Conservation (phyloP, 2,888 invertebrate genomes). For the Nineta flava region DNA sequence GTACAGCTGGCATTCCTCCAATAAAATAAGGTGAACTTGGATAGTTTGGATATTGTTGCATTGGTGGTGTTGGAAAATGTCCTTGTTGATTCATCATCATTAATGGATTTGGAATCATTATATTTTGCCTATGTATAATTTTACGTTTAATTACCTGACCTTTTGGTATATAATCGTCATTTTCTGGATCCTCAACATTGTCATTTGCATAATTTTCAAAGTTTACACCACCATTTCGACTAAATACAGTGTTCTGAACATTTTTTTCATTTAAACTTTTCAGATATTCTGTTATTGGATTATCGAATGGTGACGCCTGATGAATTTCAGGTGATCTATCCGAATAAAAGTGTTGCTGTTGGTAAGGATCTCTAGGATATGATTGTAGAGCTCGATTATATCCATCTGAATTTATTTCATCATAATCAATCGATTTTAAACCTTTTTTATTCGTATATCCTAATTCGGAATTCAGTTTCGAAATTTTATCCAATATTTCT, state of each 20-base stretch:
- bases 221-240: background rate
- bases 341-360: background rate
- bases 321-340: constrained; percentile 14
- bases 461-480: constrained; percentile 33
- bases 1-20: no score
- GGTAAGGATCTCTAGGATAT: background rate
- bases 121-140: constrained; percentile 24
- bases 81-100: background rate
- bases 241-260: background rate
- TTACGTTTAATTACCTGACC: constrained; percentile 23
- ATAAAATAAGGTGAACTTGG: background rate
- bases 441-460: constrained; percentile 19
- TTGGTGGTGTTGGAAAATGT: background rate
- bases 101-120: constrained; percentile 16
- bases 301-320: constrained; percentile 13
- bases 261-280: constrained; percentile 12
- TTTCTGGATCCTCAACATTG: constrained; percentile 5
- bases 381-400: background rate
- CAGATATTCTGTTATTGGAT: constrained; percentile 23
- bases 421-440: constrained; percentile 2
- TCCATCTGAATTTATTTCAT: background rate
- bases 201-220: constrained; percentile 7
- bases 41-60: background rate
- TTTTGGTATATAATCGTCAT: constrained; percentile 18
- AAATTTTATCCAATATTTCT: constrained; percentile 39